These are phyloP conservation scores for Mixornis gularis DNA, from an alignment of 2,113 vertebrate genomes.

Conservation along the genomic window DNA sequence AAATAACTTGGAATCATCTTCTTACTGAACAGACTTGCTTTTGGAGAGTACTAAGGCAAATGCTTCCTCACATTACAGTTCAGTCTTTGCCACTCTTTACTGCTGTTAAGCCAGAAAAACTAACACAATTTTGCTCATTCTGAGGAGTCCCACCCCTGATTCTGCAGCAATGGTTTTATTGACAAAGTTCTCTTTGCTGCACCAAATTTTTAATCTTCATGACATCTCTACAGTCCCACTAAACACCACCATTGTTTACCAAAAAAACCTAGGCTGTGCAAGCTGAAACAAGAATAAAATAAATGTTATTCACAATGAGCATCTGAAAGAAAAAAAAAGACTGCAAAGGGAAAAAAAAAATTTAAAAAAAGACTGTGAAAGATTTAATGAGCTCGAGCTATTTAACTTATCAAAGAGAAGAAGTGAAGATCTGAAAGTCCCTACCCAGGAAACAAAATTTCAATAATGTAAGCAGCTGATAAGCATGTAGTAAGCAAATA, in stretches of 20 bases:
- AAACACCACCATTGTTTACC: neutral
- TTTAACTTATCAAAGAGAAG: constrained; percentile 56
- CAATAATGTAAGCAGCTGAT: constrained; percentile 43
- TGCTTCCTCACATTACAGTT: neutral
- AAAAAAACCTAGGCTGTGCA: neutral
- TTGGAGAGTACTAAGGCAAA: neutral
- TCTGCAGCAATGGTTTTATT: neutral
- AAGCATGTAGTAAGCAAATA: constrained; percentile 18
- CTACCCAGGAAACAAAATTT: constrained; percentile 37
- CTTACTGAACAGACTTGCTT: neutral
- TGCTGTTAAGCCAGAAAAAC: neutral
- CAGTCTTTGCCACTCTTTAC: neutral
- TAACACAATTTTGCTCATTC: rapidly evolving
- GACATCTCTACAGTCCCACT: neutral
- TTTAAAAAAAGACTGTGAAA: neutral
- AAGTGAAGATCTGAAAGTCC: constrained; percentile 32
- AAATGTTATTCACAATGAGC: neutral
- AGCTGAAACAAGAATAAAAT: constrained; percentile 27
- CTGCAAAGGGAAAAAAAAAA: neutral
- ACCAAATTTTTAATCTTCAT: neutral
- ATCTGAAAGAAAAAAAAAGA: constrained; percentile 25
- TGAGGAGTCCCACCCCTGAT: neutral
- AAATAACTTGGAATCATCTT: neutral
- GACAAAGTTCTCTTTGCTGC: neutral
- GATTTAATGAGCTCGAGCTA: constrained; percentile 57